Base-by-base conservation (phyloP, 1,140 invertebrate genomes). In the Micrasema longulum region DNA sequence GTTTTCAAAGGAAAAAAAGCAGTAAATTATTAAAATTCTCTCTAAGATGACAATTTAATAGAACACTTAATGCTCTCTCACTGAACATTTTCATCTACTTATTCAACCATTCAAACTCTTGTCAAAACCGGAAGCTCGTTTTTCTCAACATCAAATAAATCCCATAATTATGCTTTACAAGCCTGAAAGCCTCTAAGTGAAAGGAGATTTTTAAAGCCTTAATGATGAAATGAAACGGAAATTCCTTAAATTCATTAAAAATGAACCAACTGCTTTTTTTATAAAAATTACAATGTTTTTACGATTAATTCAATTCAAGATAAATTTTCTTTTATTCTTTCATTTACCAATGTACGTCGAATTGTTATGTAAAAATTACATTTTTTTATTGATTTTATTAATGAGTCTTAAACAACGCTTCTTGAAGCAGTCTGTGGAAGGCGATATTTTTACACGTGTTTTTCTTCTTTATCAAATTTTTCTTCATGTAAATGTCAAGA, bases 91-190 rank as follows among this genome's bases (percentile, higher is more conserved):
- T 60, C 55, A 60, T 60, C 36, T 43, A 38, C 55, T 60, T 60
- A 60, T 60, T 60, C 35, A 60, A 60, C 35, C 20, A 47, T 64
- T 64, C 60, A 48, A 45, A 45, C 23, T 47, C 60, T 64, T 31
- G 60, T 45, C 41, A 31, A 26, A 64, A 64, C 60, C 60, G 60
- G 60, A 64, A n/a, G 41, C 26, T 45, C 60, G 23, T 64, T 64
- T 64, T 60, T 64, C 26, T 31, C 7, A 26, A 66, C 16, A 36
- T 22, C 14, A 66, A 66, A 50, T 66, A 66, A 66, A 64, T 66
- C 35, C 11, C 18, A 38, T 38, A 66, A 66, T 66, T 52, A 52
- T 52, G 48, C 31, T 66, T 52, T 52, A 12, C 16, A 36, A 26
- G 22, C 3, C 20, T 38, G 47, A 66, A 52, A 66, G 18, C 64